Conservation (phyloP, 2,888 invertebrate genomes). For the Chaetogeoica ovagalla region DNA sequence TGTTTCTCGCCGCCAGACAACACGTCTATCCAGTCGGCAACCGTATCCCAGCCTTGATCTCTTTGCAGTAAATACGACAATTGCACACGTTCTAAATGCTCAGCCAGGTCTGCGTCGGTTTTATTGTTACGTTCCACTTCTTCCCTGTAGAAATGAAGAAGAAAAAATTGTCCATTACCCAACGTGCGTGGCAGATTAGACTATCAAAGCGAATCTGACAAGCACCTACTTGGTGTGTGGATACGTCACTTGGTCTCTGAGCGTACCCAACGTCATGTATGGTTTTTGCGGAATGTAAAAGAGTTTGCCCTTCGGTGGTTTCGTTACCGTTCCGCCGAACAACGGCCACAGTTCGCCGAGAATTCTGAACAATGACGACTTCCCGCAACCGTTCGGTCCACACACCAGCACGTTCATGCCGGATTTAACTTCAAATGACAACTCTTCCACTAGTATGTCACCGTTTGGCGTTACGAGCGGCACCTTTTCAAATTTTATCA, state of each 20-base stretch:
- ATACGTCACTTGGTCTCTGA: slow-evolving; percentile 79
- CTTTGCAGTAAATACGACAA: slow-evolving; percentile 79
- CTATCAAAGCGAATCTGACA: neutral
- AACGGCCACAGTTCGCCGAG: slow-evolving; percentile 97
- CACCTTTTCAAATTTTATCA: slow-evolving; percentile 89
- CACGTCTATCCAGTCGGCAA: slow-evolving; percentile 98
- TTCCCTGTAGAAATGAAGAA: too few relatives aligned
- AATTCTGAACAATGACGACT: slow-evolving; percentile 93
- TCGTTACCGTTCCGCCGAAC: slow-evolving; percentile 90
- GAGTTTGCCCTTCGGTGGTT: slow-evolving; percentile 91
- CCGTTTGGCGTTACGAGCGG: slow-evolving; percentile 97
- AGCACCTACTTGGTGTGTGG: slow-evolving; percentile 35
- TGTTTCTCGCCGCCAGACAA: slow-evolving; percentile 98
- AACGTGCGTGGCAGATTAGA: too few relatives aligned
- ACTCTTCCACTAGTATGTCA: slow-evolving; percentile 85
- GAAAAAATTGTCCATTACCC: slow-evolving; percentile 62
- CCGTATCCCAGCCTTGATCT: slow-evolving; percentile 86
- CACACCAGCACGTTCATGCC: slow-evolving; percentile 97
- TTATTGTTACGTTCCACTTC: slow-evolving; percentile 80
- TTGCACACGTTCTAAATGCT: slow-evolving; percentile 81
- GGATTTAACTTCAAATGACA: slow-evolving; percentile 88
- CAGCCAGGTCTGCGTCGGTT: slow-evolving; percentile 75
- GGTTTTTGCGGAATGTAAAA: slow-evolving; percentile 97
- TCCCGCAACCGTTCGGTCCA: slow-evolving; percentile 98
- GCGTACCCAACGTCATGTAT: slow-evolving; percentile 95